These are phyloP conservation scores for Xenops minutus DNA, from an alignment of 2,797 vertebrate genomes.

Conservation along the genomic window DNA sequence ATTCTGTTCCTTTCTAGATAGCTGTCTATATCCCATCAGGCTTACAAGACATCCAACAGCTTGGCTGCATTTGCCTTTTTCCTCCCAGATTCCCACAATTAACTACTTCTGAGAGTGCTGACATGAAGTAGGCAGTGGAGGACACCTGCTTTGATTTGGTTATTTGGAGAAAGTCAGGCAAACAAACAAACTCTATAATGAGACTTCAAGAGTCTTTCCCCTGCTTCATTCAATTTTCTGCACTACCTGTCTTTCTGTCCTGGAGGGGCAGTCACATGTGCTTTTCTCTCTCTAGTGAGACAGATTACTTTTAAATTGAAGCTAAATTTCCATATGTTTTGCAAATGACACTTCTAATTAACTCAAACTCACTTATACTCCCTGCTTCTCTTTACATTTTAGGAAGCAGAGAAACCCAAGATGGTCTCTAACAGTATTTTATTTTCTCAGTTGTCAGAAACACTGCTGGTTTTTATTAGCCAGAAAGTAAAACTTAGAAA, in stretches of 20 bases:
- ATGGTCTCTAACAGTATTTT: neutral
- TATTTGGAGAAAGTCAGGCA: neutral
- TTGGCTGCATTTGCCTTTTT: neutral
- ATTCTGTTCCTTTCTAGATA: neutral
- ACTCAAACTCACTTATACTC: neutral
- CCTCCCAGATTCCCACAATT: fast-evolving
- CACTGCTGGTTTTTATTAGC: neutral
- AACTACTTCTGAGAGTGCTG: neutral
- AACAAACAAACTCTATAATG: neutral
- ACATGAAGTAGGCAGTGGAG: neutral
- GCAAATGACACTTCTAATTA: neutral
- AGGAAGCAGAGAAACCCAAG: neutral
- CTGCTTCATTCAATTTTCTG: neutral
- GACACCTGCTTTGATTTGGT: neutral
- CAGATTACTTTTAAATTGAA: neutral
- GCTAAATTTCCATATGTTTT: neutral
- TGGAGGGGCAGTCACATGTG: neutral
- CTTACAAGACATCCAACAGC: neutral
- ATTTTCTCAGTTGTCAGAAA: neutral
- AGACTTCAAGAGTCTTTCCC: neutral
- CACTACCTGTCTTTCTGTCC: neutral
- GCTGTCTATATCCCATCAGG: neutral
- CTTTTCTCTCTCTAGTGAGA: neutral
- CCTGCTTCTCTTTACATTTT: neutral
- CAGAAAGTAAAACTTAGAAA: neutral